Evolutionary conservation across 2,888 invertebrate species (phyloP).

Genomic region (Sarcophaga carnaria): DNA sequence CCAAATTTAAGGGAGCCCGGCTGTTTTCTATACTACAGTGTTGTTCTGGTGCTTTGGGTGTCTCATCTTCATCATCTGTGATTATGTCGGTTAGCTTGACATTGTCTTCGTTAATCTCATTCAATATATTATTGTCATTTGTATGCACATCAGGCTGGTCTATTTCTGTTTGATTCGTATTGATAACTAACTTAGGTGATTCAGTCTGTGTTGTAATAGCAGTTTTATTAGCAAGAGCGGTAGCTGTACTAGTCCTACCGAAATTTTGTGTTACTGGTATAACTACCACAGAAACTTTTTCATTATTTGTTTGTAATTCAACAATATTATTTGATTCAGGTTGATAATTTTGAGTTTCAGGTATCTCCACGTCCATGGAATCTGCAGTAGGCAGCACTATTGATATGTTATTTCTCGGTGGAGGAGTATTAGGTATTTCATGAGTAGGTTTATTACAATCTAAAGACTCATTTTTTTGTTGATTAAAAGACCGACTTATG

Average conservation of each 20-base stretch:
- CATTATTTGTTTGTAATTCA: constrained; percentile 1
- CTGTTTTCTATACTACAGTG: background rate
- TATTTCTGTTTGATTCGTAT: background rate
- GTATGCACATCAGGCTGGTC: too few species aligned
- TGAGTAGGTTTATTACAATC: background rate
- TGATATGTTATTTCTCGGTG: background rate
- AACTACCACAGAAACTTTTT: constrained; percentile 43
- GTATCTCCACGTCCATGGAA: constrained; percentile 17
- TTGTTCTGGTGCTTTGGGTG: background rate
- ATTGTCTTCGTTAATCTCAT: constrained; percentile 35
- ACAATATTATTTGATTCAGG: background rate
- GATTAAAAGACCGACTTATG: background rate
- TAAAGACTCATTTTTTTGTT: background rate
- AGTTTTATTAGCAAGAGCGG: background rate
- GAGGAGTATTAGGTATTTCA: background rate
- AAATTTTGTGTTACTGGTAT: constrained; percentile 62
- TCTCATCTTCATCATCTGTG: constrained; percentile 68
- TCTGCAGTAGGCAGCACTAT: constrained; percentile 11
- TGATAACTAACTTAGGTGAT: background rate
- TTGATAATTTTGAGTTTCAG: constrained; percentile 47
- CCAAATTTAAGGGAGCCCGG: constrained; percentile 67
- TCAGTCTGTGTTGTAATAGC: background rate
- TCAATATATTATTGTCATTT: background rate
- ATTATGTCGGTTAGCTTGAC: constrained; percentile 61
- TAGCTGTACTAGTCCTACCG: constrained; percentile 4